phyloP scores from a whole-genome alignment of 2,797 vertebrate genomes.

The Falco novaeseelandiae region DNA sequence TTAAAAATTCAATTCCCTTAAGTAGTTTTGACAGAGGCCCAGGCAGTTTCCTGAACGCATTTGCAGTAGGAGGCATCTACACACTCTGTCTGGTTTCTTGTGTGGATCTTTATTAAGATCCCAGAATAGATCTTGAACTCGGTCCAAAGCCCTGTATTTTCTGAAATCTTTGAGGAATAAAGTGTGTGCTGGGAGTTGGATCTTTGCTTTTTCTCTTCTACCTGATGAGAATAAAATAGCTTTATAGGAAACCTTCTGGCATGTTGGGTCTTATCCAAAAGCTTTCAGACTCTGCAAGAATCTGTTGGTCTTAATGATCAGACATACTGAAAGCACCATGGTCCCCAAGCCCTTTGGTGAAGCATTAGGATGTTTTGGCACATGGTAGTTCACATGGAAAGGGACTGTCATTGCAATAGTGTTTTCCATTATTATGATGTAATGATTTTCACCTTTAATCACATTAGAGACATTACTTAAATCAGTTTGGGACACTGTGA shows the following conservation, averaged over 20 bases:
- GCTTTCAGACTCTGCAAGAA: background rate
- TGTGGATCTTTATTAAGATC: background rate
- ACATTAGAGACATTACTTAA: background rate
- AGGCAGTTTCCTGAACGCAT: slow-evolving; percentile 21
- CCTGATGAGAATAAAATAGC: background rate
- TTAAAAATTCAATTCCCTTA: slow-evolving; percentile 18
- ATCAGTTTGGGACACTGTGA: background rate
- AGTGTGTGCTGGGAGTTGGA: background rate
- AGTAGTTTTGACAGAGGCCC: slow-evolving; percentile 38
- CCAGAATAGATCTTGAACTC: slow-evolving; percentile 1
- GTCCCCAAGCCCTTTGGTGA: background rate
- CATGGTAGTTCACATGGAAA: background rate
- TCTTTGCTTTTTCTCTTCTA: slow-evolving; percentile 11
- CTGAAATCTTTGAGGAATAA: background rate
- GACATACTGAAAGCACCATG: background rate
- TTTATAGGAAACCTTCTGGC: background rate
- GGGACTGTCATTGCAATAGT: background rate
- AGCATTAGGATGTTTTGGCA: background rate
- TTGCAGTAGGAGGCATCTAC: background rate
- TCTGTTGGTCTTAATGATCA: background rate
- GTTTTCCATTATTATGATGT: background rate
- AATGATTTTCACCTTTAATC: background rate
- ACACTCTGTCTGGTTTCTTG: background rate
- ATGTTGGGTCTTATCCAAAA: background rate
- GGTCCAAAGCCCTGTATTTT: background rate